These are phyloP conservation scores for Trichonephila clavipes DNA, from an alignment of 1,140 invertebrate species.

Conservation along the genomic window DNA sequence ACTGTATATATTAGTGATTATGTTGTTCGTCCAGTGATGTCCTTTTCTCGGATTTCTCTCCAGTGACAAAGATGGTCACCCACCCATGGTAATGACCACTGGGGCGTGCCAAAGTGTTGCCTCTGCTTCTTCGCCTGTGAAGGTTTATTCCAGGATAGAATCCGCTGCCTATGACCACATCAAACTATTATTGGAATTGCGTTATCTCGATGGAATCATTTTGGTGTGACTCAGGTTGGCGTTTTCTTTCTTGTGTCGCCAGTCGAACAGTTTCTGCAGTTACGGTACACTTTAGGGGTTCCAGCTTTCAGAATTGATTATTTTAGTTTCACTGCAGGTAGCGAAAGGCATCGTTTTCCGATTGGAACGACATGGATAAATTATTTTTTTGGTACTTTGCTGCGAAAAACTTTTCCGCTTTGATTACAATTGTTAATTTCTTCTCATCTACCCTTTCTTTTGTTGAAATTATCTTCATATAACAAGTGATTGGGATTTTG, in stretches of 20 bases:
- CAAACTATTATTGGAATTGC: conserved; percentile 56
- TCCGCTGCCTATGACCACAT: conserved; percentile 30
- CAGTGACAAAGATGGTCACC: not conserved
- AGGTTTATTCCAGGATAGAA: conserved; percentile 60
- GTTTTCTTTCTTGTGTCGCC: conserved; percentile 14
- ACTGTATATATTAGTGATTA: not conserved
- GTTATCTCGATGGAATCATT: conserved; percentile 41
- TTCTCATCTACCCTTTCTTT: too few species aligned
- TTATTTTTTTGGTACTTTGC: not conserved
- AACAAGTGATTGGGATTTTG: too few species aligned
- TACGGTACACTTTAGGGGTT: not conserved
- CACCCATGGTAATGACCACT: conserved; percentile 44
- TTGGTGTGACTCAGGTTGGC: conserved; percentile 13
- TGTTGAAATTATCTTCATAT: too few species aligned
- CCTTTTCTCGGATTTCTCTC: not conserved
- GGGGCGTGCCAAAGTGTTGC: conserved; percentile 27
- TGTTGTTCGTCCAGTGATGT: not conserved
- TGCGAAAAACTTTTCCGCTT: not conserved
- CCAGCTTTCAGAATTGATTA: not conserved
- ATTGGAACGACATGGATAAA: not conserved
- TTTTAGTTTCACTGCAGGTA: not conserved
- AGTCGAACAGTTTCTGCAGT: not conserved
- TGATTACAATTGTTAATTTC: too few species aligned
- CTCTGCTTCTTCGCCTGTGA: conserved; percentile 56
- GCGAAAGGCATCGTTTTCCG: not conserved